Base-by-base conservation (phyloP, 2,888 invertebrate genomes). In the Drosophila phalerata region DNA sequence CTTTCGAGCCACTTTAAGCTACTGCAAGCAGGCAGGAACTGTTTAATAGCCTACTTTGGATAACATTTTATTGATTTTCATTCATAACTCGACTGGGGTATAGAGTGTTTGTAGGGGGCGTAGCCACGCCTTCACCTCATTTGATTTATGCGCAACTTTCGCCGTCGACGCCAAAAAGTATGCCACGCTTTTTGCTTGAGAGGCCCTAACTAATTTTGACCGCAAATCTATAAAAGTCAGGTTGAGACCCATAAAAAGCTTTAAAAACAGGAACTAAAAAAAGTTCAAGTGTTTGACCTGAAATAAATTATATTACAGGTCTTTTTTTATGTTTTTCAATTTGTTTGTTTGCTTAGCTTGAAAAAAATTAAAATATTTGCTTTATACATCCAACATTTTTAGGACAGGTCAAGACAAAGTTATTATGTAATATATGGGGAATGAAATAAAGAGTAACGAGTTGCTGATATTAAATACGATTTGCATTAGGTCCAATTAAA, bases 91-190 rank as follows among this genome's bases (percentile, higher is more conserved):
- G 32, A 51, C 5, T 8, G 45, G 13, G 40, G 10, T 10, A 10
- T 48, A 6, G 17, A 13, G 9, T 15, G 32, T 49, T 49, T 34
- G 53, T 37, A 17, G 22, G 38, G 22, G 42, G 40, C 15, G 11
- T 17, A 2, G 43, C 60, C 64, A 69, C 76, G 57, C 77, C 80
- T 42, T 11, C 9, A 3, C 40, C 75, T 15, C 52, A 53, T 77
- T 80, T 77, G 79, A 79, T 79, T 79, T 79, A 79, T 81, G 79
- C 67, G 28, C 64, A 74, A 79, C 75, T 79, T 81, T 74, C 74
- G 64, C 66, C 45, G 67, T 22, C 43, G 42, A 15, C 28, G 37
- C 57, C 37, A 52, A 62, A 63, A 70, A 69, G 63, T 71, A 58
- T 78, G 66, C 69, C 78, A 64, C 52, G 57, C 10, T 45, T 61